A percentile compares a stretch with the other conserved stretches of the same genome.
phyloP scores from a whole-genome alignment of 2,113 vertebrate species.

The Zosterops hypoxanthus region DNA sequence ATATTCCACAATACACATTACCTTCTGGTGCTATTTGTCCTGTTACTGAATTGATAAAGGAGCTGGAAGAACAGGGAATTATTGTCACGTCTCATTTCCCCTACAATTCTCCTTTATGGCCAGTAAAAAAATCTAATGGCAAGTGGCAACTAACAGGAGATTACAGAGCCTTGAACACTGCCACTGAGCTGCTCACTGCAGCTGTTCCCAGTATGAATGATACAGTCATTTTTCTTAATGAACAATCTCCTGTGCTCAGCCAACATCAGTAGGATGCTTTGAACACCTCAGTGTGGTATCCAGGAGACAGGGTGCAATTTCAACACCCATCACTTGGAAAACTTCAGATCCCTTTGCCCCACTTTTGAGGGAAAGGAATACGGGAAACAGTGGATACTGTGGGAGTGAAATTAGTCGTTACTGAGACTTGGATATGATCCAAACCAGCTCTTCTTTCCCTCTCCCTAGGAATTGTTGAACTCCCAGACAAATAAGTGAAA shows the following conservation, averaged over 20 bases:
- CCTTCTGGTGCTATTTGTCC: not conserved
- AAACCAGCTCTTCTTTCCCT: not conserved
- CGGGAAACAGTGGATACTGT: not conserved
- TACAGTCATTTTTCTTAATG: not conserved
- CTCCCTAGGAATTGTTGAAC: not conserved
- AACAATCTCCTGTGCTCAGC: not conserved
- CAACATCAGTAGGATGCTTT: not conserved
- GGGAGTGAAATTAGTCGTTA: not conserved
- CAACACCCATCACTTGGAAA: not conserved
- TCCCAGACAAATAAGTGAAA: not conserved
- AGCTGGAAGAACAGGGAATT: not conserved
- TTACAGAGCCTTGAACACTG: slow-evolving; percentile 4
- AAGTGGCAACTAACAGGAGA: slow-evolving; percentile 1
- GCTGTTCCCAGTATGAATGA: not conserved
- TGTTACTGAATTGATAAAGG: slow-evolving; percentile 33
- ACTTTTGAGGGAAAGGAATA: not conserved
- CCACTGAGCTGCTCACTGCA: not conserved
- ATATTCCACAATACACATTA: slow-evolving; percentile 15
- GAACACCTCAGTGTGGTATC: not conserved
- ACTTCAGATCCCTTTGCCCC: not conserved
- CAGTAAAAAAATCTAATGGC: not conserved
- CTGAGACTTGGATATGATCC: not conserved
- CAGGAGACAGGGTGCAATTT: not conserved
- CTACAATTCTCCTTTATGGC: slow-evolving; percentile 17
- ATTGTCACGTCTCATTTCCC: not conserved